A percentile compares a stretch with the other conserved stretches of the same genome.
Evolutionary conservation across 2,113 vertebrate genomes (phyloP).

Genomic region (Chloropsis hardwickii): DNA sequence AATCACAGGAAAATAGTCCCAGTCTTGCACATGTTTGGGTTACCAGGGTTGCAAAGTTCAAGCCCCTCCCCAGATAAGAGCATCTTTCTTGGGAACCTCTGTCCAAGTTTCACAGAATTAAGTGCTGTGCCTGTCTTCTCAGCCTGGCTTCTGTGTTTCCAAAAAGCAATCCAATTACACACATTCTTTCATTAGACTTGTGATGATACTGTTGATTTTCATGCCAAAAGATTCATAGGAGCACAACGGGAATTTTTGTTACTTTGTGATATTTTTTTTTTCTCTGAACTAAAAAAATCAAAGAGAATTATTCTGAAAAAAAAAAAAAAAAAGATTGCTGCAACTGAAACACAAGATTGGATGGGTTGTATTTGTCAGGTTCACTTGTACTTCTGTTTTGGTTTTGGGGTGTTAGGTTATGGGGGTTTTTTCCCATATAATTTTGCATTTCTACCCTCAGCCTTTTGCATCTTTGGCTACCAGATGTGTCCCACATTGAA

Average conservation of each 20-base stretch:
- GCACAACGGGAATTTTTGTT: constrained; percentile 7
- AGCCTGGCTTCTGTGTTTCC: constrained; percentile 36
- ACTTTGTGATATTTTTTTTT: neutral
- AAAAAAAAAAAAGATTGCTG: neutral
- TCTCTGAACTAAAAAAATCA: neutral
- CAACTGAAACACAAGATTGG: neutral
- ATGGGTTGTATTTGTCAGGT: neutral
- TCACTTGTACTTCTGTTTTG: constrained; percentile 39
- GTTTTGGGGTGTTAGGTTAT: constrained; percentile 50
- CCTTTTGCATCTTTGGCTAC: constrained; percentile 97
- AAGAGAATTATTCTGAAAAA: neutral
- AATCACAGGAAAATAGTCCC: constrained; percentile 41
- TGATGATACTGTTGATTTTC: constrained; percentile 33
- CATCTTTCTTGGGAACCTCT: constrained; percentile 14
- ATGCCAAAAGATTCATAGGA: constrained; percentile 51
- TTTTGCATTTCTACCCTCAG: constrained; percentile 95
- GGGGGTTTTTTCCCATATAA: constrained; percentile 84
- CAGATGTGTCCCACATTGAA: constrained; percentile 99
- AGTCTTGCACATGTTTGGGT: neutral
- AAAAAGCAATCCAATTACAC: constrained; percentile 36
- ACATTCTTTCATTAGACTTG: constrained; percentile 45
- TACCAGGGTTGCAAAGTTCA: neutral
- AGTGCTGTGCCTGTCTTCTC: neutral
- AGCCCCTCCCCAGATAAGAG: neutral
- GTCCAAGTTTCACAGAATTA: constrained; percentile 41